Evolutionary conservation across 2,113 vertebrate species (phyloP).

Genomic region (Brachionichthys hirsutus): DNA sequence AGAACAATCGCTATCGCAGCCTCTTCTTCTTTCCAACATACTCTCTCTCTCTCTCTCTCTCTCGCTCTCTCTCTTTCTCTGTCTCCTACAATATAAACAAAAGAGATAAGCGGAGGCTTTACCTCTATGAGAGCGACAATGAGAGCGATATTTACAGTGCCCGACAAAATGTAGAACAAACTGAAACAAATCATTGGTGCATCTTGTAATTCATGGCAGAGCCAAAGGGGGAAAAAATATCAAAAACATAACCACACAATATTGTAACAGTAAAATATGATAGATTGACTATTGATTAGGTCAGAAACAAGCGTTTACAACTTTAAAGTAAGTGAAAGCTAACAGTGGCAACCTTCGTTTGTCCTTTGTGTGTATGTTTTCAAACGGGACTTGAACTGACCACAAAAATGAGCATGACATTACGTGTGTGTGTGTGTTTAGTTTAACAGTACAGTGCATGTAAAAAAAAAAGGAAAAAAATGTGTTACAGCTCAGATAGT

Average conservation of each 20-base stretch:
- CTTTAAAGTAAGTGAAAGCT: slow-evolving; percentile 16
- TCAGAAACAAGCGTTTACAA: slow-evolving; percentile 13
- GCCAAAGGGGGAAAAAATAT: slow-evolving; percentile 3
- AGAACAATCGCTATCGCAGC: slow-evolving; percentile 76
- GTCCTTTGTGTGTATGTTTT: slow-evolving; percentile 24
- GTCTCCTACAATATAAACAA: slow-evolving; percentile 76
- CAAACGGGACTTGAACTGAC: slow-evolving; percentile 42
- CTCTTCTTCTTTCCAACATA: slow-evolving; percentile 66
- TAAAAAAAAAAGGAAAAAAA: too few species aligned
- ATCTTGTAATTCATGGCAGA: slow-evolving; percentile 52
- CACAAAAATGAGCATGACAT: too few species aligned
- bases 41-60: slow-evolving; percentile 49
- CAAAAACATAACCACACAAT: slow-evolving; percentile 21
- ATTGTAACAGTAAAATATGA: slow-evolving; percentile 15
- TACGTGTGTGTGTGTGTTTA: too few species aligned
- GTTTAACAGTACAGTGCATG: too few species aligned
- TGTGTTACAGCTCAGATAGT: too few species aligned
- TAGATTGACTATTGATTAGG: slow-evolving; percentile 12
- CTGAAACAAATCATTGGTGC: slow-evolving; percentile 68
- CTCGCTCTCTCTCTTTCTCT: slow-evolving; percentile 61
- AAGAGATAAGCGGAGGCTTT: slow-evolving; percentile 72
- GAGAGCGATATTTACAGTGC: slow-evolving; percentile 76
- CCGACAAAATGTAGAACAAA: slow-evolving; percentile 69
- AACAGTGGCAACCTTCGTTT: slow-evolving; percentile 27
- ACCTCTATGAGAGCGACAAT: slow-evolving; percentile 75